phyloP scores from a whole-genome alignment of 53 echinoderm and acorn worm genomes.

The Holothuria leucospilota region DNA sequence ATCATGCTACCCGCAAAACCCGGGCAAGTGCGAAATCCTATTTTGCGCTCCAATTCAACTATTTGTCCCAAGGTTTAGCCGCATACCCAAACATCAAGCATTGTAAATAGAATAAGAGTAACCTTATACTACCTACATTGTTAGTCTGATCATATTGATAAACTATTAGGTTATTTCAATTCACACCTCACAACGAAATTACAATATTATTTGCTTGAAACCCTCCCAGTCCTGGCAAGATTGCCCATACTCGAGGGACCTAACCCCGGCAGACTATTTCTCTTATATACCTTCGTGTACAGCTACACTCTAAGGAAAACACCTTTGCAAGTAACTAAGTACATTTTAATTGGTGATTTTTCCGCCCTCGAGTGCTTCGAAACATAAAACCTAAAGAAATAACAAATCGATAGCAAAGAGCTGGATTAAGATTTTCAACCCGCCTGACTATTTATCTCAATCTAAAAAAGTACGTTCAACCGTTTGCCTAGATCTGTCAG shows the following conservation, averaged over 20 bases:
- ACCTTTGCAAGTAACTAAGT: conserved; percentile 46
- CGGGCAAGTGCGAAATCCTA: conserved; percentile 52
- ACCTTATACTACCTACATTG: conserved; percentile 35
- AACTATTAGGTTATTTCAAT: conserved; percentile 38
- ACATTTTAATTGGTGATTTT: conserved; percentile 57
- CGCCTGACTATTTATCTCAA: background rate
- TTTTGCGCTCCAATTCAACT: conserved; percentile 51
- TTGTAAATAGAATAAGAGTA: conserved; percentile 3
- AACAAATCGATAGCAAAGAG: conserved; percentile 39
- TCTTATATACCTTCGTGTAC: background rate
- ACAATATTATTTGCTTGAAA: conserved; percentile 47
- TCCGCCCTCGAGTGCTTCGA: conserved; percentile 41
- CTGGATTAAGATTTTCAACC: conserved; percentile 35
- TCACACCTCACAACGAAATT: conserved; percentile 35
- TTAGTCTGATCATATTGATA: conserved; percentile 39
- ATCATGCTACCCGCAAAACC: background rate
- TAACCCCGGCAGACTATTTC: conserved; percentile 24
- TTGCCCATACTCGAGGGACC: conserved; percentile 30
- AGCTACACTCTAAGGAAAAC: conserved; percentile 8
- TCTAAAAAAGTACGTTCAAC: conserved; percentile 32
- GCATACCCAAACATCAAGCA: conserved; percentile 30
- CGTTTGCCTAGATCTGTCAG: conserved; percentile 19
- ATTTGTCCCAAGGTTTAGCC: conserved; percentile 44
- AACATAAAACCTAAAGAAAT: conserved; percentile 40
- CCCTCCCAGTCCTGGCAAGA: conserved; percentile 12